Evolutionary conservation across 1,140 invertebrate species (phyloP).

Genomic region (Samia ricini): DNA sequence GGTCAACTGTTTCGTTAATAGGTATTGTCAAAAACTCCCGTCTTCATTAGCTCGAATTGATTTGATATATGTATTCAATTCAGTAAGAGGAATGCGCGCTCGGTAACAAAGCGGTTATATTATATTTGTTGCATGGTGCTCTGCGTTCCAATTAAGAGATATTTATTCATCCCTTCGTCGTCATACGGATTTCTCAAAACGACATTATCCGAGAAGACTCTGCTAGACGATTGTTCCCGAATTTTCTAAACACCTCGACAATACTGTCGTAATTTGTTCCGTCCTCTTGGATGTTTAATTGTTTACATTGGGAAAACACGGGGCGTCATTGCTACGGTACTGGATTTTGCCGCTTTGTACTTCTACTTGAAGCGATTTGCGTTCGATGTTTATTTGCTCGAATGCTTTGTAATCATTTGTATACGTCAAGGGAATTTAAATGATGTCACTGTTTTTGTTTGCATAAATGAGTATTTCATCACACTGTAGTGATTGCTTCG

Average conservation of each 20-base stretch:
- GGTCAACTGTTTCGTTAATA: conserved; percentile 23
- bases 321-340: conserved; percentile 39
- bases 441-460: conserved; percentile 43
- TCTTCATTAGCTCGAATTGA: conserved; percentile 50
- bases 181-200: conserved; percentile 52
- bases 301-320: conserved; percentile 56
- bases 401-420: conserved; percentile 53
- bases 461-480: conserved; percentile 22
- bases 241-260: conserved; percentile 70
- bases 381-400: conserved; percentile 57
- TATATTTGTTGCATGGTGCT: conserved; percentile 57
- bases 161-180: conserved; percentile 61
- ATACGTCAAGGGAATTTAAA: conserved; percentile 42
- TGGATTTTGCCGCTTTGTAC: conserved; percentile 44
- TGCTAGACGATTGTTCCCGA: conserved; percentile 64
- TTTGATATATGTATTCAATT: conserved; percentile 46
- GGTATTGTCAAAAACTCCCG: conserved; percentile 43
- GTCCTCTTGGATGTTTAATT: conserved; percentile 54
- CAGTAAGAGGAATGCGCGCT: conserved; percentile 43
- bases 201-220: conserved; percentile 69
- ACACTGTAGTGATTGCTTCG: conserved; percentile 12
- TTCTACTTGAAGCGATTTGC: conserved; percentile 41
- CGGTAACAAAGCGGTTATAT: conserved; percentile 55
- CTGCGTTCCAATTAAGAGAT: conserved; percentile 65
- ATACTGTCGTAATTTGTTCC: conserved; percentile 65